Conservation (phyloP, 2,888 invertebrate species). For the Eledona agricola region DNA sequence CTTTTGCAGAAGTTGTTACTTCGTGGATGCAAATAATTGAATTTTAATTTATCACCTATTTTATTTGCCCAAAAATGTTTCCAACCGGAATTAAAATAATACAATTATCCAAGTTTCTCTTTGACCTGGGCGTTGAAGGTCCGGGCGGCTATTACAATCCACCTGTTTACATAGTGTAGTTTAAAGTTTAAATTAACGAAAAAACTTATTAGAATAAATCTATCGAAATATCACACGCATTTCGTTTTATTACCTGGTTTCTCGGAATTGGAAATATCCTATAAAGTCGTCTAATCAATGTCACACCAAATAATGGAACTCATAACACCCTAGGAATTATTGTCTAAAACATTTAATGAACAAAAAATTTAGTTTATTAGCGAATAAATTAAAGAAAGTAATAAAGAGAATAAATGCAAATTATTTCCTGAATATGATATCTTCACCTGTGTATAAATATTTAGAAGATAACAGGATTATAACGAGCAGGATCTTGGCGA, state of each 20-base stretch:
- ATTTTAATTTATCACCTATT: too few species aligned
- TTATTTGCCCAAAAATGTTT: too few species aligned
- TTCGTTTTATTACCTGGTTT: constrained; percentile 25
- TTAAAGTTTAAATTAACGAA: too few species aligned
- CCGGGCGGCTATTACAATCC: too few species aligned
- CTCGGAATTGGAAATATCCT: constrained; percentile 23
- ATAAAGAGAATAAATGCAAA: constrained; percentile 6
- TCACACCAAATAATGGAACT: constrained; percentile 16
- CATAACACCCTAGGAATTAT: constrained; percentile 8
- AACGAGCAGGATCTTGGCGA: constrained; percentile 3
- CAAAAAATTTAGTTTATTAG: constrained; percentile 14
- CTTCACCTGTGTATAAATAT: constrained; percentile 5
- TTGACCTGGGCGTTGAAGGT: too few species aligned
- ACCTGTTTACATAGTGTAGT: too few species aligned
- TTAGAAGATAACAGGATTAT: constrained; percentile 14
- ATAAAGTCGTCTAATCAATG: constrained; percentile 20
- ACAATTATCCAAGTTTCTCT: too few species aligned
- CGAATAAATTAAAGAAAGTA: constrained; percentile 12
- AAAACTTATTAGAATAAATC: too few species aligned
- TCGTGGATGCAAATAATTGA: too few species aligned
- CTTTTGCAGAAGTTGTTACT: too few species aligned
- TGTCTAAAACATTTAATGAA: constrained; percentile 10
- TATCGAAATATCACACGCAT: too few species aligned
- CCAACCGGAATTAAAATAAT: too few species aligned
- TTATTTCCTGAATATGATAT: constrained; percentile 4